A percentile compares a stretch with the other conserved stretches of the same genome.
These are phyloP conservation scores for Clarias macrocephalus DNA, from an alignment of 2,113 vertebrate species.

Conservation along the genomic window DNA sequence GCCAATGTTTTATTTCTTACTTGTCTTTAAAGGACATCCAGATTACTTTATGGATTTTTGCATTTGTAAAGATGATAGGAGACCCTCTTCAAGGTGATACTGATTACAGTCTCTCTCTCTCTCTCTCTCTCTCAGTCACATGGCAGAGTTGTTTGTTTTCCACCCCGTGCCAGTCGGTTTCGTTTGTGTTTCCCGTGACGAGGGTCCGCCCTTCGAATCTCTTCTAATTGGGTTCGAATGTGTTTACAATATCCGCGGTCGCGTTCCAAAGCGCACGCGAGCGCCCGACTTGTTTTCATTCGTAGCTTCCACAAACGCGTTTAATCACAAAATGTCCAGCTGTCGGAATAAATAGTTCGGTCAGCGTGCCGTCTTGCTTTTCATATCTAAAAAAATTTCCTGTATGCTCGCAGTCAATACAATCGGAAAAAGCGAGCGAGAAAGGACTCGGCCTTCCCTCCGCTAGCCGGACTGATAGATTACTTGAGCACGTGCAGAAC, in stretches of 20 bases:
- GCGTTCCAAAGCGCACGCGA: slow-evolving; percentile 7
- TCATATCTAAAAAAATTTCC: slow-evolving; percentile 52
- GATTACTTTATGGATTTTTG: no score
- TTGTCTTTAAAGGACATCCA: neutral
- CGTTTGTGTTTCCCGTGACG: neutral
- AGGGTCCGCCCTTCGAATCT: slow-evolving; percentile 17
- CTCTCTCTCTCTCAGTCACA: slow-evolving; percentile 7
- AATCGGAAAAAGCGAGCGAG: slow-evolving; percentile 2
- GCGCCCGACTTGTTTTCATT: slow-evolving; percentile 38
- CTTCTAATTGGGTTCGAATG: slow-evolving; percentile 39
- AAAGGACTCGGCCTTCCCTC: neutral
- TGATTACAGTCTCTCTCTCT: slow-evolving; percentile 12
- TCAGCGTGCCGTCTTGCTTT: slow-evolving; percentile 63
- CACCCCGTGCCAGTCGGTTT: neutral
- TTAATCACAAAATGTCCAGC: slow-evolving; percentile 70
- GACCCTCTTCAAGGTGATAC: neutral
- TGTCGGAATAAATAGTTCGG: slow-evolving; percentile 75
- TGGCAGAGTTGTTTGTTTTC: slow-evolving; percentile 25
- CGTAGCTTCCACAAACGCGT: slow-evolving; percentile 61
- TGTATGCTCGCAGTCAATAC: slow-evolving; percentile 26
- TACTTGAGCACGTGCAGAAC: neutral
- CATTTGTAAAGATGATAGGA: neutral
- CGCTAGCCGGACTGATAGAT: neutral
- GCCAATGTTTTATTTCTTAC: neutral
- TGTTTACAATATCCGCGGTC: slow-evolving; percentile 36